phyloP scores from a whole-genome alignment of 2,113 vertebrate genomes.

The Sardina pilchardus region DNA sequence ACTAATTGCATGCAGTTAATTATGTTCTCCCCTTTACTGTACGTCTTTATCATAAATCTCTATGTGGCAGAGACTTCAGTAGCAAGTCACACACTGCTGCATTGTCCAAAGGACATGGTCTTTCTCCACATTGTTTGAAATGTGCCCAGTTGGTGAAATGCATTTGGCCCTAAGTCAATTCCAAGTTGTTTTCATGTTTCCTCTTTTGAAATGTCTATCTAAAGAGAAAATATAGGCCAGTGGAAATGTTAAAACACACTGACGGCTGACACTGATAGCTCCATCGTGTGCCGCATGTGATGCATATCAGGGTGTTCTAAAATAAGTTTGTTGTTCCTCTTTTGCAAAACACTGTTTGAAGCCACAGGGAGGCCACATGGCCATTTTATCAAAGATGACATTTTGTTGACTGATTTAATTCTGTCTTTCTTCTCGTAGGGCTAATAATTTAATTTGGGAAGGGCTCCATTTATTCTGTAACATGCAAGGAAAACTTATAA shows the following conservation, averaged over 20 bases:
- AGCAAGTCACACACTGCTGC: neutral
- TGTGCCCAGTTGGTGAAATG: neutral
- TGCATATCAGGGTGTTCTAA: neutral
- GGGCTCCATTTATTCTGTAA: neutral
- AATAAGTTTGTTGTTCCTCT: neutral
- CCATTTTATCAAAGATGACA: neutral
- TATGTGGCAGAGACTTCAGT: neutral
- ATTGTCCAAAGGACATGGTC: neutral
- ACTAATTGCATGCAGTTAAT: too few relatives aligned
- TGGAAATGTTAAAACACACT: neutral
- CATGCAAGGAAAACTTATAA: neutral
- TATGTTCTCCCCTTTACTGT: too few relatives aligned
- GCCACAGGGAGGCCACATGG: neutral
- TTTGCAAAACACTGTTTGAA: neutral
- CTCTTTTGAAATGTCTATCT: neutral
- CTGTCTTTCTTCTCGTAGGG: neutral
- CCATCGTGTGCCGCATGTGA: slow-evolving; percentile 8
- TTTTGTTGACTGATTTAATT: slow-evolving; percentile 1
- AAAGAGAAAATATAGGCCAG: neutral
- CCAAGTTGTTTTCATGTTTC: neutral
- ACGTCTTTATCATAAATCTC: too few relatives aligned
- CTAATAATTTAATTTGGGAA: neutral
- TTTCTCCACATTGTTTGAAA: neutral
- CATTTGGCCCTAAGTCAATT: neutral
- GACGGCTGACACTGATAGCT: neutral